Base-by-base conservation (phyloP, 2,797 vertebrate genomes). In the Scomberomorus guttatus region DNA sequence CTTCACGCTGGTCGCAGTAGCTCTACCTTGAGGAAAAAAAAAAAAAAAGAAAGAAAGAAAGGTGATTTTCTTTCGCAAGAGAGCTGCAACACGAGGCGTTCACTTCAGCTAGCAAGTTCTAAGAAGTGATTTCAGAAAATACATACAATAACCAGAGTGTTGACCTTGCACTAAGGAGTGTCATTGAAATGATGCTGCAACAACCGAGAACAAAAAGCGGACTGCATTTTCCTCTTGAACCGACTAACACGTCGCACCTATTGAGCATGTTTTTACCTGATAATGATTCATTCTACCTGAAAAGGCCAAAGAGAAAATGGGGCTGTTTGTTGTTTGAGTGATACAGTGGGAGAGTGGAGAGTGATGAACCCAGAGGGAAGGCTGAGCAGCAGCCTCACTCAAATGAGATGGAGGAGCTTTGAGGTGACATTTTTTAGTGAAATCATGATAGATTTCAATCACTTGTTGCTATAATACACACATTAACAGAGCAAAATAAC, bases 251-350 rank as follows among this genome's bases (percentile, higher is more conserved):
- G 14, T 54, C 0, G 14, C 14, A 65, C 17, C 54, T 1, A 6
- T 6, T 1, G 2, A 52, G 18, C 24, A 6, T 10, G 4, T 3
- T 9, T 2, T 4, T 8, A 17, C 10, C n/a, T 14, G 17, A 22
- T 18, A 1, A 22, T 6, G 8, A 34, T 48, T 66, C 8, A 24
- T 37, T 32, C 24, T 0, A 3, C 10, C 0, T 51, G 61, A 24
- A 58, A 63, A 15, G 32, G 57, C 15, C 42, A 2, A 25, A 14
- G 58, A 18, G 29, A 63, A 67, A 61, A 71, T 15, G 1, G 5
- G 17, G 14, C 37, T 57, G 20, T 68, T 44, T 75, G 25, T 58
- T 34, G 39, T 59, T 22, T 39, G 39, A 48, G 24, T 56, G 63
- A 20, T 0, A 13, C 11, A n/a, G 25, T 2, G 14, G 11, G 0